Conservation (phyloP, 2,888 invertebrate genomes). For the Nebria salina region DNA sequence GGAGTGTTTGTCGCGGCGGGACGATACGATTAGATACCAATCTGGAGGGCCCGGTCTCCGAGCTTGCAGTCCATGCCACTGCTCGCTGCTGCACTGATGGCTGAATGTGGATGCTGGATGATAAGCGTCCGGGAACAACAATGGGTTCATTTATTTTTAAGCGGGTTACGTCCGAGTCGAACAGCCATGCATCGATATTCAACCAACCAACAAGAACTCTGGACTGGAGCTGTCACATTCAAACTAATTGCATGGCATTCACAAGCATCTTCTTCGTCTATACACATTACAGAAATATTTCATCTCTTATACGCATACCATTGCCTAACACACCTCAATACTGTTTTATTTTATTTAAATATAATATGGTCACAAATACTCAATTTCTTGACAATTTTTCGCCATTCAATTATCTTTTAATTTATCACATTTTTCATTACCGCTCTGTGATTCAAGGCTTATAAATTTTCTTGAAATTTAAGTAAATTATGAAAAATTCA, state of each 20-base stretch:
- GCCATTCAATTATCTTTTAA: too few species aligned
- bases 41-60: not conserved
- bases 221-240: slow-evolving; percentile 29
- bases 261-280: not conserved
- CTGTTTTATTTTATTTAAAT: too few species aligned
- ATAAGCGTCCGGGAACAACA: slow-evolving; percentile 53
- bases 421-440: too few species aligned
- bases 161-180: slow-evolving; percentile 58
- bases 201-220: not conserved
- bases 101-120: not conserved
- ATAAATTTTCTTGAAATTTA: too few species aligned
- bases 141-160: slow-evolving; percentile 63
- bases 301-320: too few species aligned
- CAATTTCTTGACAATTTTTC: too few species aligned
- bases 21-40: not conserved
- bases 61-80: not conserved
- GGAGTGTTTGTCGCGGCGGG: not conserved
- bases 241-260: slow-evolving; percentile 44
- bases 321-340: too few species aligned
- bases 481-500: too few species aligned
- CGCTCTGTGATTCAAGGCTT: too few species aligned
- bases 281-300: not conserved
- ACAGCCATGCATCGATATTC: slow-evolving; percentile 49
- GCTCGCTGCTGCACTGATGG: not conserved
- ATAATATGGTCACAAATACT: too few species aligned